Evolutionary conservation across 2,888 invertebrate species (phyloP), one percentile per base, ranked within the genome.

Genomic region (Smittia aterrima): DNA sequence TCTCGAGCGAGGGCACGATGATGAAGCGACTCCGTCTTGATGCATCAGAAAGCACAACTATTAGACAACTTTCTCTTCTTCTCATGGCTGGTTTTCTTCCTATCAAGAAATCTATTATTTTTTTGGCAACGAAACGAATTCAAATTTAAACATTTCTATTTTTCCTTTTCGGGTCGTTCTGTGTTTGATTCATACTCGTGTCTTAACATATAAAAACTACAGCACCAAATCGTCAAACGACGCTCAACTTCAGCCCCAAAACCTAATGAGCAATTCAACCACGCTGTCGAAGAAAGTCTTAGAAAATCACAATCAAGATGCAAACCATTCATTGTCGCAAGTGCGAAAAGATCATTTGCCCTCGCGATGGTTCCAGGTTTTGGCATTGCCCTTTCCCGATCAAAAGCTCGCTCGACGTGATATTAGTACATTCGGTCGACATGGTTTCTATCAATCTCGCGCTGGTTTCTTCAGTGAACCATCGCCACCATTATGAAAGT

Each of bases 331-430:
- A 20, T 25, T 25, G 16, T 27, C 66, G 16, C 58, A 74, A 68
- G 53, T 22, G 58, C 74, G 47, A n/a, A n/a, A n/a, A 74, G 88
- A 88, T 74, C 75, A 76, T 80, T 88, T 91, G 86, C 92, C 92
- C 75, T 90, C 92, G 78, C 87, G 93, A 79, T 92, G 93, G 92
- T 94, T 93, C 87, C 94, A 93, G 77, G 89, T 95, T 79, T 88
- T 95, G 83, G 95, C 95, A 78, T 87, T 95, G 80, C 95, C 95
- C 78, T 95, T 95, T 85, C 93, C 94, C 80, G 95, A 95, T 86
- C 94, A 95, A 86, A 94, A 93, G 83, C 90, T 95, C 80, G 95
- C 93, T 79, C 86, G 93, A 80, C 88, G 95, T 77, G 93, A 95
- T 85, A 85, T 87, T 78, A 85, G 83, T 79, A 85, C 84, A 75